These are phyloP conservation scores for Melanotaenia trifasciata DNA, from an alignment of 2,797 vertebrate species.

Conservation along the genomic window DNA sequence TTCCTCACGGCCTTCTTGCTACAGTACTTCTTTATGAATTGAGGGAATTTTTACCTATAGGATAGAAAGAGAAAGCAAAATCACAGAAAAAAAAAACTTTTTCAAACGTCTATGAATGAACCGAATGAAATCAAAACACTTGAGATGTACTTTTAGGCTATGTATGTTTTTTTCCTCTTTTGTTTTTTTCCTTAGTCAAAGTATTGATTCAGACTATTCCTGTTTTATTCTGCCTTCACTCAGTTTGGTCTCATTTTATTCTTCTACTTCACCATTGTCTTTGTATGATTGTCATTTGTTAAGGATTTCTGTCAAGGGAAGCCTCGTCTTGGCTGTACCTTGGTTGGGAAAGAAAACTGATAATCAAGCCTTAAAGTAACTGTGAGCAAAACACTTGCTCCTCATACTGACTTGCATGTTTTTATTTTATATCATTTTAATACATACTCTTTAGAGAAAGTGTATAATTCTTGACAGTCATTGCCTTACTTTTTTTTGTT, in stretches of 20 bases:
- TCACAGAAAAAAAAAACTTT: constrained; percentile 63
- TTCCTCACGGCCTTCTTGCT: constrained; percentile 96
- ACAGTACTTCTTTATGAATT: constrained; percentile 99
- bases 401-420: constrained; percentile 83
- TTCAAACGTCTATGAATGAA: constrained; percentile 71
- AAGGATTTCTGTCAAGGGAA: constrained; percentile 74
- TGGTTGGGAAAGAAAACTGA: constrained; percentile 88
- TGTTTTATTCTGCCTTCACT: constrained; percentile 61
- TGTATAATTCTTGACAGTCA: constrained; percentile 81
- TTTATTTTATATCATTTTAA: constrained; percentile 78
- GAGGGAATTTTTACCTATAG: constrained; percentile 80
- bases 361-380: constrained; percentile 85
- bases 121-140: constrained; percentile 80
- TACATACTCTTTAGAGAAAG: constrained; percentile 77
- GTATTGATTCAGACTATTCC: constrained; percentile 68
- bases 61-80: constrained; percentile 80
- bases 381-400: constrained; percentile 74
- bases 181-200: constrained; percentile 53
- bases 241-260: constrained; percentile 65
- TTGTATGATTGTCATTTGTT: constrained; percentile 76
- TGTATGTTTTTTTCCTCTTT: constrained; percentile 70
- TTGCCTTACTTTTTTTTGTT: constrained; percentile 68
- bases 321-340: constrained; percentile 87
- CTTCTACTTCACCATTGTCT: constrained; percentile 81
- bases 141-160: constrained; percentile 87